phyloP scores from a whole-genome alignment of 2,113 vertebrate species.

The Pelobates fuscus region DNA sequence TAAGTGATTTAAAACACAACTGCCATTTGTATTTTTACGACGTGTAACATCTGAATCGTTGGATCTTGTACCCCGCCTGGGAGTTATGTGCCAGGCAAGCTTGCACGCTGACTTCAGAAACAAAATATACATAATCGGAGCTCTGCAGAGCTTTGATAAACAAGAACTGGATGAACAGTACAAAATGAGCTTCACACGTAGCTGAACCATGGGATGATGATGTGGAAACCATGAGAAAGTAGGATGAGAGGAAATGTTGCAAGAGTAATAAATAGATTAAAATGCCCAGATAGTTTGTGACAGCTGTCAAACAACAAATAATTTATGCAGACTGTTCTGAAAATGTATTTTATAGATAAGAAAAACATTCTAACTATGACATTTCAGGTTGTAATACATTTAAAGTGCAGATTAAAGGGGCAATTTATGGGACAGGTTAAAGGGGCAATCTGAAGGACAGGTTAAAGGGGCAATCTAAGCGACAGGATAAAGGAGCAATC shows the following conservation, averaged over 20 bases:
- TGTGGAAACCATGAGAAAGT: conserved; percentile 10
- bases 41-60: conserved; percentile 16
- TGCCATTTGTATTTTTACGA: conserved; percentile 25
- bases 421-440: no score
- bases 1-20: conserved; percentile 11
- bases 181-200: conserved; percentile 4
- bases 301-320: conserved; percentile 6
- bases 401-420: no score
- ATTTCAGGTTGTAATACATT: no score
- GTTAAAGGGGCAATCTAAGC: no score
- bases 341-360: no score
- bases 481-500: no score
- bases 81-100: conserved; percentile 16
- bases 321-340: not conserved
- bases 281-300: not conserved
- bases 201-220: not conserved
- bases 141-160: conserved; percentile 23
- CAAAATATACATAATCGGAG: conserved; percentile 44
- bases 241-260: conserved; percentile 22
- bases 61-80: conserved; percentile 25
- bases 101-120: conserved; percentile 14
- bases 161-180: conserved; percentile 18
- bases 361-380: no score
- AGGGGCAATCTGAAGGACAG: no score
- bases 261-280: conserved; percentile 15